These are phyloP conservation scores for Macroramphosus scolopax DNA, from an alignment of 2,797 vertebrate species.

Conservation along the genomic window DNA sequence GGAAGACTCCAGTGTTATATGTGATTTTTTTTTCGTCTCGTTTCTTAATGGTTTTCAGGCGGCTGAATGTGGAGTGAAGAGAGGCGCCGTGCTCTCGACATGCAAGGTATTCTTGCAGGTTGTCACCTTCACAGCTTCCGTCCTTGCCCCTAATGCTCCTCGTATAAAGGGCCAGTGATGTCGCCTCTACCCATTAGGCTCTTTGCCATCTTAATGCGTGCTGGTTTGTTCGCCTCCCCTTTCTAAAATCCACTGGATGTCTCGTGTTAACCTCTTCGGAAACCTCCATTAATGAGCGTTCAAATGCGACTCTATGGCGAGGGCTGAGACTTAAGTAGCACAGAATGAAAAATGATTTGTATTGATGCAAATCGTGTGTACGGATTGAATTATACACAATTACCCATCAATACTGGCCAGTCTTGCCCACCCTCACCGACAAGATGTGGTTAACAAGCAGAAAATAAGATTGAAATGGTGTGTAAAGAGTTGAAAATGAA, in stretches of 20 bases:
- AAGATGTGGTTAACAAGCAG: constrained; percentile 99
- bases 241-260: constrained; percentile 45
- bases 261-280: constrained; percentile 64
- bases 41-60: constrained; percentile 28
- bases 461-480: constrained; percentile 99
- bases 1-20: constrained; percentile 61
- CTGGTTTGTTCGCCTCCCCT: constrained; percentile 25
- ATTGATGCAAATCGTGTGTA: constrained; percentile 94
- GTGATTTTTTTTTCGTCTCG: constrained; percentile 52
- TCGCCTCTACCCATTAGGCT: constrained; percentile 17
- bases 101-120: constrained; percentile 9
- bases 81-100: constrained; percentile 6
- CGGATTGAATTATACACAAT: constrained; percentile 96
- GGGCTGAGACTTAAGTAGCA: constrained; percentile 83
- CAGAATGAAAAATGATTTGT: constrained; percentile 85
- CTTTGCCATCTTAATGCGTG: constrained; percentile 16
- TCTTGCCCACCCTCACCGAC: constrained; percentile 95
- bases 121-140: constrained; percentile 25
- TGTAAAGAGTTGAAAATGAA: constrained; percentile 99
- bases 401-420: constrained; percentile 96
- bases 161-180: constrained; percentile 29
- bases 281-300: constrained; percentile 83
- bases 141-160: not conserved
- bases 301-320: constrained; percentile 82
- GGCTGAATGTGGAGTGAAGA: constrained; percentile 14